phyloP scores from a whole-genome alignment of 1,140 invertebrate species.

The Tetranychus urticae region DNA sequence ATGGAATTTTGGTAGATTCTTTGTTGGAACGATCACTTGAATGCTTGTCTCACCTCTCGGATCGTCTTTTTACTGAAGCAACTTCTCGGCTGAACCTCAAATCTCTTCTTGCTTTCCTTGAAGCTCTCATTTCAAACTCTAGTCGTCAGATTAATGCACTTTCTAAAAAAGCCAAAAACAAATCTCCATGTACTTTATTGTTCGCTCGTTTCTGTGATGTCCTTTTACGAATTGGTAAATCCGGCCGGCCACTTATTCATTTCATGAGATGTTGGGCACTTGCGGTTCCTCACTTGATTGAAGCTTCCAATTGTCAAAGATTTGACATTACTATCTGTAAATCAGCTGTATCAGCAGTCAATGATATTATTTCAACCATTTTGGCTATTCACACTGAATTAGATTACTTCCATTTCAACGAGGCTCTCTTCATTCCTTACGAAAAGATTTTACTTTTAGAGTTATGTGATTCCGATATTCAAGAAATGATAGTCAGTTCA shows the following conservation, averaged over 20 bases:
- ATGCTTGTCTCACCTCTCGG: constrained; percentile 56
- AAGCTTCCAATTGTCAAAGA: constrained; percentile 62
- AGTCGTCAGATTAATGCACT: neutral
- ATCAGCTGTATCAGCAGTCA: constrained; percentile 72
- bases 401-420: constrained; percentile 82
- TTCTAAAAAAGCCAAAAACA: neutral
- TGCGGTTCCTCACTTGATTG: constrained; percentile 69
- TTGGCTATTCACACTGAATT: constrained; percentile 57
- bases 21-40: constrained; percentile 55
- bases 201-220: constrained; percentile 60
- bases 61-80: constrained; percentile 47
- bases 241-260: constrained; percentile 61
- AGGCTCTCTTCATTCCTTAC: constrained; percentile 77
- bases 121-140: constrained; percentile 50
- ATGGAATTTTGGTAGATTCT: too few species aligned
- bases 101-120: constrained; percentile 51
- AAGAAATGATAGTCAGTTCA: constrained; percentile 73
- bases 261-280: constrained; percentile 72
- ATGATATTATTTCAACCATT: constrained; percentile 64
- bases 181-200: constrained; percentile 26
- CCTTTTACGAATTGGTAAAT: constrained; percentile 56
- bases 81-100: constrained; percentile 60
- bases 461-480: constrained; percentile 66
- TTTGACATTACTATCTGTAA: constrained; percentile 56
- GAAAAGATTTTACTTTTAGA: constrained; percentile 79